phyloP scores from a whole-genome alignment of 2,888 invertebrate genomes.

The Leucophora obtusa region DNA sequence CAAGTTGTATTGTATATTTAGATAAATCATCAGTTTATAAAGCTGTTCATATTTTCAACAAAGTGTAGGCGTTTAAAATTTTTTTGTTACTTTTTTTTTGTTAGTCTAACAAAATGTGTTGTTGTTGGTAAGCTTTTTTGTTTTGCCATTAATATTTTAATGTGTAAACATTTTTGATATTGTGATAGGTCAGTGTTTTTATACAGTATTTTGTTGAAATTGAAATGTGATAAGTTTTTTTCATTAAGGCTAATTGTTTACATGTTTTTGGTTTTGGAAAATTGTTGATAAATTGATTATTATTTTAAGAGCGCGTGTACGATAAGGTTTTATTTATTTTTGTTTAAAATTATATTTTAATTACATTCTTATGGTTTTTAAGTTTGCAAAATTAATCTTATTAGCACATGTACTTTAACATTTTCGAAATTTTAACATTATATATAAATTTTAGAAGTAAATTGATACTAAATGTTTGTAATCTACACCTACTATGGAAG shows the following conservation, averaged over 20 bases:
- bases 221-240: slow-evolving; percentile 40
- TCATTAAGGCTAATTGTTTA: slow-evolving; percentile 5
- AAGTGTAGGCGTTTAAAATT: slow-evolving; percentile 49
- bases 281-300: slow-evolving; percentile 29
- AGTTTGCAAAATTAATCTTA: background rate
- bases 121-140: slow-evolving; percentile 14
- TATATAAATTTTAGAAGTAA: too few relatives aligned
- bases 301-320: background rate
- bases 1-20: background rate
- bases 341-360: background rate
- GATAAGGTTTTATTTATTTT: background rate
- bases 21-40: slow-evolving; percentile 20
- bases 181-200: slow-evolving; percentile 44
- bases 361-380: too few relatives aligned
- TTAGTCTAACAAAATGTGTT: slow-evolving; percentile 17
- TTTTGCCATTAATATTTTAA: background rate
- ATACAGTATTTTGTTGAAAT: slow-evolving; percentile 5
- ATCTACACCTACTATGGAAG: too few relatives aligned
- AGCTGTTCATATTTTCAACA: background rate
- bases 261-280: slow-evolving; percentile 17
- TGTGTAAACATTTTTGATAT: slow-evolving; percentile 36
- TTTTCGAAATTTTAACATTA: too few relatives aligned
- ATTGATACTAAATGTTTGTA: too few relatives aligned
- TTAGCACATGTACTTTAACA: too few relatives aligned
- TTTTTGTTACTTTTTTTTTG: background rate